A percentile compares a stretch with the other conserved stretches of the same genome.
Evolutionary conservation across 30 jellyfish, hydroid and myxozoan genomes (phyloP).

Genomic region (Aurelia coerulea): DNA sequence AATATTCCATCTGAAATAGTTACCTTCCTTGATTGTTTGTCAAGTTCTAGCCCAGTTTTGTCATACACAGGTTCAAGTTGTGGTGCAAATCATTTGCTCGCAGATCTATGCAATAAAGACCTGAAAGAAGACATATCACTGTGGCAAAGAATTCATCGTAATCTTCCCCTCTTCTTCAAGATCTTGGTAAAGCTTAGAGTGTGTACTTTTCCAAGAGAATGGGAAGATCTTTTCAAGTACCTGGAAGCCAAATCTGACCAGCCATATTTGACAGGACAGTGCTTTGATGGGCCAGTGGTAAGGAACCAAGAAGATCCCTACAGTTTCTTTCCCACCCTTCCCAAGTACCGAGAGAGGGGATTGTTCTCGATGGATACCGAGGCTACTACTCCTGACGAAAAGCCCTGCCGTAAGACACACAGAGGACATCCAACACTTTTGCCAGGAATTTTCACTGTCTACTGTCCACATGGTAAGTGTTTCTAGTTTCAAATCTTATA

Average conservation of each 20-base stretch:
- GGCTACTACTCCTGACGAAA: not conserved
- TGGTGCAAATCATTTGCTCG: constrained; percentile 4
- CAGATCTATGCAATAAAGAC: not conserved
- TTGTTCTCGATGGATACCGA: not conserved
- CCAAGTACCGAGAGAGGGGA: constrained; percentile 1
- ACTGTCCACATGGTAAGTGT: constrained; percentile 2
- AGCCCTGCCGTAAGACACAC: not conserved
- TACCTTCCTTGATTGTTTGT: constrained; percentile 7
- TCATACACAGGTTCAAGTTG: constrained; percentile 4
- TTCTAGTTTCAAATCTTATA: no score
- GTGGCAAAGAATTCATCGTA: constrained; percentile 5
- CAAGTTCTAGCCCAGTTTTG: constrained; percentile 10
- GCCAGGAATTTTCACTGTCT: constrained; percentile 5
- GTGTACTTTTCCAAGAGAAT: not conserved
- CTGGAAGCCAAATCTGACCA: not conserved
- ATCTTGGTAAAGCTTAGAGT: not conserved
- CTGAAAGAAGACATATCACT: not conserved
- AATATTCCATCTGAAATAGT: not conserved
- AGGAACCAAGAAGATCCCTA: constrained; percentile 10
- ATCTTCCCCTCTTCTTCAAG: constrained; percentile 5
- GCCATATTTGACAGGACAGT: not conserved
- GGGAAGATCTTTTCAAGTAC: not conserved
- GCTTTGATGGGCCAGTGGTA: constrained; percentile 7
- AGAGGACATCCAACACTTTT: constrained; percentile 2
- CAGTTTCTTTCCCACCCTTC: constrained; percentile 4